Conservation (phyloP, 2,797 vertebrate genomes). For the Pempheris klunzingeri region DNA sequence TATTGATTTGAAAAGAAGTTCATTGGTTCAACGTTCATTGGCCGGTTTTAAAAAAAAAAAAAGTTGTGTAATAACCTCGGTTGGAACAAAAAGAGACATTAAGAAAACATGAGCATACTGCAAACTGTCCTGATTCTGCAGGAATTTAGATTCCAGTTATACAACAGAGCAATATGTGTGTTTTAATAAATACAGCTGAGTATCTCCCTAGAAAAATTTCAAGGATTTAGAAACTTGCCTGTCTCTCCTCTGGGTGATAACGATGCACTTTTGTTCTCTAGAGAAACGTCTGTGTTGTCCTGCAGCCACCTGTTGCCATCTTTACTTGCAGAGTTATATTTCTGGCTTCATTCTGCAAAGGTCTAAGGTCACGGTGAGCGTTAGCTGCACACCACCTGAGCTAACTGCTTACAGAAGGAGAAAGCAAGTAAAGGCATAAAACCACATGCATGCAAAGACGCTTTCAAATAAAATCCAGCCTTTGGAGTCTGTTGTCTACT, state of each 20-base stretch:
- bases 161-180: background rate
- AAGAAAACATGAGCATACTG: background rate
- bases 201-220: background rate
- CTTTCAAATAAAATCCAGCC: background rate
- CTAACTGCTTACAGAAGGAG: background rate
- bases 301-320: slow-evolving; percentile 21
- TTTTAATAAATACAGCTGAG: background rate
- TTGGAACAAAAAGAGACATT: background rate
- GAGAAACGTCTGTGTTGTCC: background rate
- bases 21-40: background rate
- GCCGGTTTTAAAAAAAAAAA: background rate
- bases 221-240: background rate
- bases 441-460: background rate
- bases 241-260: background rate
- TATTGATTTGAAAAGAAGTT: slow-evolving; percentile 2
- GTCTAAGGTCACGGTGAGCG: background rate
- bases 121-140: background rate
- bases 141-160: background rate
- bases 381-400: background rate
- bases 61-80: background rate
- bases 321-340: background rate
- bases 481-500: background rate
- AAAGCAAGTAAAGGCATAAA: background rate
- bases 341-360: background rate
- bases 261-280: background rate